These are phyloP conservation scores for Clepsis dumicolana DNA, from an alignment of 2,888 invertebrate genomes.

Conservation along the genomic window DNA sequence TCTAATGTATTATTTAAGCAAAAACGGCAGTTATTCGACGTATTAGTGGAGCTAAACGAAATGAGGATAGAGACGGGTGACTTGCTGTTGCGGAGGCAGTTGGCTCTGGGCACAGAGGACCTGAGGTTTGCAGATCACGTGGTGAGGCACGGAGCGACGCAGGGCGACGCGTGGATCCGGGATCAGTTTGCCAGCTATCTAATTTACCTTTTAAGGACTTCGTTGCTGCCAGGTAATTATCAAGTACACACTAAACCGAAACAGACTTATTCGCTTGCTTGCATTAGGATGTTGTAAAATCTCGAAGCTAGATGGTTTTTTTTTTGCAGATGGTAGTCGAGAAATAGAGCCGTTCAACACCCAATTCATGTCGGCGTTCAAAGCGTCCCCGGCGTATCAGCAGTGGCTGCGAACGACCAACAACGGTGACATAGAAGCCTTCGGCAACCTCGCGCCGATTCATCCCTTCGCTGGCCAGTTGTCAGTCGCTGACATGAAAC, in stretches of 20 bases:
- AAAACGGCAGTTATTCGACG: conserved; percentile 96
- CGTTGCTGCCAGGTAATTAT: conserved; percentile 88
- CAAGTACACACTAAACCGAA: not conserved
- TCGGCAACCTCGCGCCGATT: conserved; percentile 90
- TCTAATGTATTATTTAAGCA: conserved; percentile 99
- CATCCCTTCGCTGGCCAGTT: conserved; percentile 98
- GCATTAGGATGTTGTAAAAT: not conserved
- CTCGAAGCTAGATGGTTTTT: not conserved
- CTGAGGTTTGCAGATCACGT: conserved; percentile 97
- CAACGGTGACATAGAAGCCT: conserved; percentile 87
- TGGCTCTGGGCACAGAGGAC: conserved; percentile 97
- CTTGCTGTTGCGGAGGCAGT: conserved; percentile 91
- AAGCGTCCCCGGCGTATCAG: conserved; percentile 95
- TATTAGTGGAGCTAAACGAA: conserved; percentile 95
- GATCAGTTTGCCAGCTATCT: conserved; percentile 96
- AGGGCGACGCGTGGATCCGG: conserved; percentile 98
- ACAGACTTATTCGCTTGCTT: not conserved
- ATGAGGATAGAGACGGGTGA: conserved; percentile 94
- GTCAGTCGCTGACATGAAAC: conserved; percentile 97
- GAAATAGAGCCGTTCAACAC: conserved; percentile 96
- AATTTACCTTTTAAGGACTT: conserved; percentile 92
- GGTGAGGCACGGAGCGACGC: conserved; percentile 90
- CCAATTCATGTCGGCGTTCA: conserved; percentile 93
- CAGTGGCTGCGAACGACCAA: conserved; percentile 91
- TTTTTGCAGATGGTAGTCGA: conserved; percentile 89